These are phyloP conservation scores for Pollenia amentaria DNA, from an alignment of 2,888 invertebrate species.

Conservation along the genomic window DNA sequence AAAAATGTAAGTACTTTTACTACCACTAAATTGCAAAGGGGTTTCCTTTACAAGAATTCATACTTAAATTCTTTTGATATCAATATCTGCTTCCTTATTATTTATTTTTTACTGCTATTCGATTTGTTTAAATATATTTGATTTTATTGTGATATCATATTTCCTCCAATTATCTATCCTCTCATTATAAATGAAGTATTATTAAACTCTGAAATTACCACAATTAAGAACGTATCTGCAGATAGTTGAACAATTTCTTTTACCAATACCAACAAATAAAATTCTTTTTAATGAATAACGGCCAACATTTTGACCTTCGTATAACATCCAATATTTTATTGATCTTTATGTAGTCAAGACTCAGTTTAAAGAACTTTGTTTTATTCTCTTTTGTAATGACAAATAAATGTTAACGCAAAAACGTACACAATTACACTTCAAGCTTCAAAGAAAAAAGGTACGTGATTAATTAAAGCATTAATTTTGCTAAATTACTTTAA, in stretches of 20 bases:
- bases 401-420: neutral
- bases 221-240: conserved; percentile 9
- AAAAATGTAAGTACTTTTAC: too few species aligned
- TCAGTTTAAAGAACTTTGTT: conserved; percentile 29
- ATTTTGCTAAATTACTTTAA: conserved; percentile 84
- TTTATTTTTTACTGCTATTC: too few species aligned
- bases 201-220: conserved; percentile 16
- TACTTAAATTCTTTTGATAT: too few species aligned
- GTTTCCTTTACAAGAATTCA: too few species aligned
- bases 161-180: neutral
- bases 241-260: neutral
- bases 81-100: too few species aligned
- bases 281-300: conserved; percentile 28
- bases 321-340: conserved; percentile 32
- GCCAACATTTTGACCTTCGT: conserved; percentile 58
- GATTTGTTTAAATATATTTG: too few species aligned
- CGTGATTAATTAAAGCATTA: conserved; percentile 77
- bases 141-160: neutral
- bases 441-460: conserved; percentile 4
- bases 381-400: neutral
- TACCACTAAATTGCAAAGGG: too few species aligned
- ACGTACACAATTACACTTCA: conserved; percentile 24
- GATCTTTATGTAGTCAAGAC: conserved; percentile 20
- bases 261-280: neutral
- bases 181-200: neutral